phyloP scores from a whole-genome alignment of 2,797 vertebrate species.

The Acanthurus tractus region DNA sequence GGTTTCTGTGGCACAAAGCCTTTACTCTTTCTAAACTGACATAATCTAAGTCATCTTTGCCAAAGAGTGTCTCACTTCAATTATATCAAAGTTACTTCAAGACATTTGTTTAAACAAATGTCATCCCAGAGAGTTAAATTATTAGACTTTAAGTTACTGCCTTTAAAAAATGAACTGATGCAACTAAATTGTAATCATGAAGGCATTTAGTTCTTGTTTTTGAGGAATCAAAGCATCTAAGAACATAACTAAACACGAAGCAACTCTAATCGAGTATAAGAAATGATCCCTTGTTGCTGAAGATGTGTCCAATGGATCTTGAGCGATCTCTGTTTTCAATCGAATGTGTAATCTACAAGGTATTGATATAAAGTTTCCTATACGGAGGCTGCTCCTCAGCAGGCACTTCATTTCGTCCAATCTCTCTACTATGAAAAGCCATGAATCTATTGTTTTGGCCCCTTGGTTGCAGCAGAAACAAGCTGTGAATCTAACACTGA shows the following conservation, averaged over 20 bases:
- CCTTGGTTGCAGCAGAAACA: too few species aligned
- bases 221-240: neutral
- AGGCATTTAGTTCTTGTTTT: neutral
- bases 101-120: constrained; percentile 1
- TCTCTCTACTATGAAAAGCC: constrained; percentile 1
- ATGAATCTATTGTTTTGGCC: neutral
- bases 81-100: constrained; percentile 3
- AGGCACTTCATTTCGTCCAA: neutral
- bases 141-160: neutral
- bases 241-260: neutral
- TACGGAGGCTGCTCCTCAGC: too few species aligned
- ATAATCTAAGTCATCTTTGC: constrained; percentile 5
- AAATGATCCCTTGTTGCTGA: neutral
- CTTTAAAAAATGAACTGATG: constrained; percentile 6
- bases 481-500: neutral
- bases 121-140: neutral
- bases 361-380: too few species aligned
- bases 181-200: neutral
- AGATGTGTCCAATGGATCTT: neutral
- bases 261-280: neutral
- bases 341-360: neutral
- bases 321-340: neutral
- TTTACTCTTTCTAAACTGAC: constrained; percentile 4
- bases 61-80: neutral
- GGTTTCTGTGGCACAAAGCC: constrained; percentile 4